These are phyloP conservation scores for Drosophila affinis DNA, from an alignment of 2,888 invertebrate species.

Conservation along the genomic window DNA sequence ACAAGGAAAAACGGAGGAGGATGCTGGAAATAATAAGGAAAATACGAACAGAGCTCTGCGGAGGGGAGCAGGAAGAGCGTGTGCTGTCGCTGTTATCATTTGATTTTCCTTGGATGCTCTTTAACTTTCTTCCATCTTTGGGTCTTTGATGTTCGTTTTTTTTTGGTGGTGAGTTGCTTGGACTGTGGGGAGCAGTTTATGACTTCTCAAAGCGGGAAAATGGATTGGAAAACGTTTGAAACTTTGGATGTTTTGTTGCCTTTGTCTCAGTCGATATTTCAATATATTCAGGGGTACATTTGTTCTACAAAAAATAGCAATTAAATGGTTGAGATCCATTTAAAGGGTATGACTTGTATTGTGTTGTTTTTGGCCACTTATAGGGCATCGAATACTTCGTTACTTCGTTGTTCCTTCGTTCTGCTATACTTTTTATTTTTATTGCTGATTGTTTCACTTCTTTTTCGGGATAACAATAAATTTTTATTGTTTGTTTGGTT, in stretches of 20 bases:
- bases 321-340: neutral
- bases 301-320: too few relatives aligned
- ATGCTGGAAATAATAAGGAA: neutral
- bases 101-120: conserved; percentile 26
- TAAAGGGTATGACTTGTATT: conserved; percentile 1
- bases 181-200: neutral
- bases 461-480: conserved; percentile 74
- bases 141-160: conserved; percentile 14
- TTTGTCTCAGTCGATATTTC: neutral
- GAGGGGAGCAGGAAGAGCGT: neutral
- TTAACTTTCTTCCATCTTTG: conserved; percentile 10
- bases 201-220: neutral
- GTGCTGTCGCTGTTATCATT: conserved; percentile 35
- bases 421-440: conserved; percentile 53
- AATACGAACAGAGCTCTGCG: neutral
- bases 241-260: conserved; percentile 10
- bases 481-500: conserved; percentile 68
- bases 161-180: neutral
- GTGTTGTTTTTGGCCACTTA: neutral
- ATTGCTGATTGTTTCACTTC: conserved; percentile 76
- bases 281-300: too few relatives aligned
- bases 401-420: neutral
- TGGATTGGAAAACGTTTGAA: neutral
- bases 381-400: conserved; percentile 28
- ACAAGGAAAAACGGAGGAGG: conserved; percentile 13